Evolutionary conservation across 2,797 vertebrate species (phyloP).

Genomic region (Rhyacichthys aspro): DNA sequence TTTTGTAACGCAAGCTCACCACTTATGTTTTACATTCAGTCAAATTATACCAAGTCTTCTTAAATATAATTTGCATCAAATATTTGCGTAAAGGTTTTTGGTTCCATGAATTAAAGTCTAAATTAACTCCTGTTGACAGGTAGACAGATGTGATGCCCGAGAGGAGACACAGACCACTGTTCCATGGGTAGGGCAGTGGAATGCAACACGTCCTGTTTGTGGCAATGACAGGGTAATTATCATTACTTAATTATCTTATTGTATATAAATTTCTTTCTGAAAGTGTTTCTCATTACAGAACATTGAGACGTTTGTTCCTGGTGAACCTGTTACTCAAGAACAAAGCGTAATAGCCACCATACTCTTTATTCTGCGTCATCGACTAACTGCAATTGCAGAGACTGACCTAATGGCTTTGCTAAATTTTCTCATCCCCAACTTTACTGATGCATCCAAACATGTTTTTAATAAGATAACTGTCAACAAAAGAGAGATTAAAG

Average conservation of each 20-base stretch:
- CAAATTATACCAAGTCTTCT: too few species aligned
- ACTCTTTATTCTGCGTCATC: constrained; percentile 21
- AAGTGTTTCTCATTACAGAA: constrained; percentile 21
- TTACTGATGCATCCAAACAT: not conserved
- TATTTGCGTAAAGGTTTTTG: too few species aligned
- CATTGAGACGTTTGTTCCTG: not conserved
- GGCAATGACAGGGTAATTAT: constrained; percentile 8
- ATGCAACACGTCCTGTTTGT: not conserved
- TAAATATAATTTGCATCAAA: too few species aligned
- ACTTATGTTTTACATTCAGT: too few species aligned
- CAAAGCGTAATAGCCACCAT: constrained; percentile 10
- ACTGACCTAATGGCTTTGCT: constrained; percentile 14
- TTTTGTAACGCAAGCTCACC: too few species aligned
- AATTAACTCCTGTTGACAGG: too few species aligned
- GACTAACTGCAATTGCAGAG: not conserved
- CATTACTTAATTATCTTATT: not conserved
- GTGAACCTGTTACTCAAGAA: not conserved
- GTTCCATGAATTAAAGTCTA: too few species aligned
- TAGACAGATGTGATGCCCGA: too few species aligned
- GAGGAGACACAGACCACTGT: too few species aligned
- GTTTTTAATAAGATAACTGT: constrained; percentile 9
- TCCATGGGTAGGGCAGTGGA: not conserved
- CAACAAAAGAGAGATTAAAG: not conserved
- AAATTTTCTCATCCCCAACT: constrained; percentile 8
- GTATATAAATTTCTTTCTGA: not conserved